Base-by-base conservation (phyloP, 2,888 invertebrate genomes). In the Eupeodes luniger region DNA sequence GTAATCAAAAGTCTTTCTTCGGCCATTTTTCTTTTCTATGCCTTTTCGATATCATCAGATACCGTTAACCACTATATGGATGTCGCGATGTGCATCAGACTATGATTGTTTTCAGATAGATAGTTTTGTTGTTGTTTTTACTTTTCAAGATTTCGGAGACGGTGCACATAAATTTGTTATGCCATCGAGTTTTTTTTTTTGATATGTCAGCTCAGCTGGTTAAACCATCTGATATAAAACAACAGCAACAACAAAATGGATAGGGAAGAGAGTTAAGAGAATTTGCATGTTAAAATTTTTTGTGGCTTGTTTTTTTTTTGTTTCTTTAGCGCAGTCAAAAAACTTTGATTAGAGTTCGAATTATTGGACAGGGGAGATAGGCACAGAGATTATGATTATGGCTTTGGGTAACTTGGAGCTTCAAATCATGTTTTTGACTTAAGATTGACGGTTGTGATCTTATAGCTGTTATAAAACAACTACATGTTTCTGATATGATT, bases 1-100 rank as follows among this genome's bases (percentile, higher is more conserved):
- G 74, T 81, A 79, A 81, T 85, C 85, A 78, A 88, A 77, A 47
- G 64, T 34, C 75, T 79, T 59, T 57, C 34, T 16, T 70, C 57
- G 40, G 57, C 57, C 61, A 47, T 75, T 79, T 53, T 62, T 70
- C 40, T 62, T 78, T 51, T 61, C 57, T 59, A 67, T 67, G 66
- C 36, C 14, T 72, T 74, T 53, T 34, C 72, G 84, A 75, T 81
- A 81, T 40, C 27, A 16, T 16, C 51, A 69, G 78, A 81, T 78
- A 74, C 77, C 77, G 62, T 72, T 77, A 49, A 77, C 51, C 64
- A 34, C 55, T 44, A 7, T 51, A 74, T 61, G 27, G 61, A 44
- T 61, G 59, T 66, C 67, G 49, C 67, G 70, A 34, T 64, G 74
- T 81, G 76, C 69, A 85, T 76, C 57, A 49, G 57, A 27, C 64